Conservation (phyloP, 37 sponge, comb jelly and placozoan species). For the Amphimedon queenslandica region DNA sequence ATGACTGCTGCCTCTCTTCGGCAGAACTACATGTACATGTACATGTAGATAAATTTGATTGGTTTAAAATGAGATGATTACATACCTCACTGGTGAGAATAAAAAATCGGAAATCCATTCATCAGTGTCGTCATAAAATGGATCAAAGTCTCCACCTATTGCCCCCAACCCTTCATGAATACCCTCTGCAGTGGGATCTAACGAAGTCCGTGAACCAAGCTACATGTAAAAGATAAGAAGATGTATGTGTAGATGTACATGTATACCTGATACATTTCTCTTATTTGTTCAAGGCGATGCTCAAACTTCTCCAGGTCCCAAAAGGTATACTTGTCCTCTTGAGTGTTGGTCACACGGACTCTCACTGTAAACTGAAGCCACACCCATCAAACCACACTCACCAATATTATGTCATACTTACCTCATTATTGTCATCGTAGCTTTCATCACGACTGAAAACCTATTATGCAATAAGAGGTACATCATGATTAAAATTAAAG, state of each 20-base stretch:
- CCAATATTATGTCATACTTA: neutral
- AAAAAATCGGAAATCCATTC: slow-evolving; percentile 28
- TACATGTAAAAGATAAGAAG: neutral
- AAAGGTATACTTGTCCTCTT: slow-evolving; percentile 41
- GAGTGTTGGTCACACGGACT: slow-evolving; percentile 56
- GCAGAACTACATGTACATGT: neutral
- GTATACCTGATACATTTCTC: slow-evolving; percentile 68
- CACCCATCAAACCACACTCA: neutral
- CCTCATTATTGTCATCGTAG: slow-evolving; percentile 3
- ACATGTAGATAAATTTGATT: neutral
- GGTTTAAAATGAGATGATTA: neutral
- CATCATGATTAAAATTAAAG: too few species aligned
- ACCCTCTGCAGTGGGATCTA: neutral
- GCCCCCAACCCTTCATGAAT: neutral
- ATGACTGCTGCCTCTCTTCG: neutral
- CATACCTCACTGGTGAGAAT: slow-evolving; percentile 43
- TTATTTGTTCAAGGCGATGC: slow-evolving; percentile 71
- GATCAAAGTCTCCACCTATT: slow-evolving; percentile 24
- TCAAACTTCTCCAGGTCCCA: slow-evolving; percentile 83
- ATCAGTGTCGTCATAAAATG: slow-evolving; percentile 46
- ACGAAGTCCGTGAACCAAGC: neutral
- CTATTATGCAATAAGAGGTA: neutral
- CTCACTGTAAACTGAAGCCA: slow-evolving; percentile 1
- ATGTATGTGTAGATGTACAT: slow-evolving; percentile 1
- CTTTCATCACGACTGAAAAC: slow-evolving; percentile 15